Conservation (phyloP, 2,113 vertebrate genomes). For the Caretta caretta region DNA sequence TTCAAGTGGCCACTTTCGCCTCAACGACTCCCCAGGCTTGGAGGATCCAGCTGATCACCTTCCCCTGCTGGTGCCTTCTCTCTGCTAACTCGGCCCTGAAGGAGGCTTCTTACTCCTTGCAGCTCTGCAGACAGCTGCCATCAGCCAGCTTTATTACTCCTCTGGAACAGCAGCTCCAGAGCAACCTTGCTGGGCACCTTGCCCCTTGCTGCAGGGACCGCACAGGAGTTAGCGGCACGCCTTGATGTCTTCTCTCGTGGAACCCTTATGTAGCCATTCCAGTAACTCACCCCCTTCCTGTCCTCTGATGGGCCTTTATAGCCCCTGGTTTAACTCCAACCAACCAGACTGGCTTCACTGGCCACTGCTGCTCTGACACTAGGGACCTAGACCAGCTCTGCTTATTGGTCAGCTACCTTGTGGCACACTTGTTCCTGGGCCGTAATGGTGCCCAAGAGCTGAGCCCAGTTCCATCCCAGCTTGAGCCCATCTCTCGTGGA, state of each 20-base stretch:
- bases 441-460: accelerated
- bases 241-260: background rate
- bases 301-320: background rate
- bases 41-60: too few species aligned
- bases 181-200: background rate
- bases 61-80: too few species aligned
- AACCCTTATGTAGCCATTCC: background rate
- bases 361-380: background rate
- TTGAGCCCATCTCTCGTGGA: background rate
- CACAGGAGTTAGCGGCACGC: background rate
- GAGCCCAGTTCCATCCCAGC: background rate
- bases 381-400: background rate
- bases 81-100: too few species aligned
- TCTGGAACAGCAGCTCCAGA: background rate
- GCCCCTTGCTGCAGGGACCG: background rate
- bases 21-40: background rate
- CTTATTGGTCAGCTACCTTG: background rate
- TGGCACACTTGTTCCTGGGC: background rate
- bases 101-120: background rate
- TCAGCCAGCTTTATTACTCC: too few species aligned
- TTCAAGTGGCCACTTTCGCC: background rate
- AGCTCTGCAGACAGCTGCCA: background rate
- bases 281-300: background rate
- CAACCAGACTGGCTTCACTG: too few species aligned
- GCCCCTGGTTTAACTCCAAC: background rate